Evolutionary conservation across 2,797 vertebrate species (phyloP), one percentile per base, ranked within the genome.

Genomic region (Erithacus rubecula): DNA sequence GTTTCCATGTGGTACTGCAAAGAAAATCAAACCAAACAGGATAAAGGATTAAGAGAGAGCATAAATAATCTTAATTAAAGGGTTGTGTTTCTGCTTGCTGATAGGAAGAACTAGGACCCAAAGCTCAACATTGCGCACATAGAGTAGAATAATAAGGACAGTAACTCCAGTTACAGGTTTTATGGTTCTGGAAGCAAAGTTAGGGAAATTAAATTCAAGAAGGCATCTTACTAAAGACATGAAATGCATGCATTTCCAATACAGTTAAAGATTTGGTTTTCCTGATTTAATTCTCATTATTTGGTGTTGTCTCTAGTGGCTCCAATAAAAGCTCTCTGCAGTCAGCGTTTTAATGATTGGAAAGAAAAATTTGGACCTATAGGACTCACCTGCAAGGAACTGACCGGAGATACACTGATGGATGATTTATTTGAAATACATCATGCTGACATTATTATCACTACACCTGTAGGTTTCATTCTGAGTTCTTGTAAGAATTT

Each of bases 351-450:
- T 97, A 98, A 99, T 96, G 98, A 98, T 96, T 99, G 99, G 99
- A 99, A 98, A 93, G 98, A 98, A 97, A 99, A 99, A 97, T 99
- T 99, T 97, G 98, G 98, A 95, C 98, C 98, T 55, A 92, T 99
- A 91, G 99, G 99, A 90, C 97, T 99, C 84, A 99, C 64, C 84
- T 99, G 99, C 97, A 99, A 99, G 96, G 99, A 99, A 96, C 97
- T 99, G 93, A 99, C 99, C 15, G 99, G 99, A 77, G 99, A 99
- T 98, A 99, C 99, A 37, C 96, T 98, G 96, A 98, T 99, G 55
- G 99, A 99, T 94, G 99, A 99, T 95, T 98, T 99, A 84, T 99
- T 99, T 98, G 99, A 99, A 98, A 99, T 99, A 97, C 99, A 99
- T 75, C 98, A 99, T 64, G 98, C 99, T 81, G 98, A 99, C 93